phyloP scores from a whole-genome alignment of 1,140 invertebrate species.

The Drosophila santomea region DNA sequence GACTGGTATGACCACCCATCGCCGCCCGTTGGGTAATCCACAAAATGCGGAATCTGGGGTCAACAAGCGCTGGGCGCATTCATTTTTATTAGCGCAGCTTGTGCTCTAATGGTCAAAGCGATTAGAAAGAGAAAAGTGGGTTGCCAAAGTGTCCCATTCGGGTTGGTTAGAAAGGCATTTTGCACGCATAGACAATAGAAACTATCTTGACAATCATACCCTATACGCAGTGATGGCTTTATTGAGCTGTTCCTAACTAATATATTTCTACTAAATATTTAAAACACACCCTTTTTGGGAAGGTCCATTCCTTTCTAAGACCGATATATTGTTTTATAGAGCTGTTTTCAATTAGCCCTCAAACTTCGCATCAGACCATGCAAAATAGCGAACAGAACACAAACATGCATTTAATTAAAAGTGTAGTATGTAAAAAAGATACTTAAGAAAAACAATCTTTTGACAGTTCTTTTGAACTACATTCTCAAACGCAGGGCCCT shows the following conservation, averaged over 20 bases:
- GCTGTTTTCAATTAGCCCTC: slow-evolving; percentile 30
- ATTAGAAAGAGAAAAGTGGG: slow-evolving; percentile 31
- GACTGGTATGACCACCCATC: background rate
- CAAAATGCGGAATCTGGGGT: slow-evolving; percentile 27
- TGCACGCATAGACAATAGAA: slow-evolving; percentile 30
- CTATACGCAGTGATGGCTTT: background rate
- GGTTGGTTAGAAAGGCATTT: slow-evolving; percentile 8
- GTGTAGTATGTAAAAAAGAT: slow-evolving; percentile 29
- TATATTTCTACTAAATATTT: background rate
- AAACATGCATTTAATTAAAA: slow-evolving; percentile 61
- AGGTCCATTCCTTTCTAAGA: background rate
- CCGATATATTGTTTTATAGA: background rate
- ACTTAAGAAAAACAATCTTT: slow-evolving; percentile 21
- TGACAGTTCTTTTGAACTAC: slow-evolving; percentile 3
- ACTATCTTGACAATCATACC: background rate
- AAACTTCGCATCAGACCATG: slow-evolving; percentile 7
- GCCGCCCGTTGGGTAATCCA: slow-evolving; percentile 33
- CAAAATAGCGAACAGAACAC: background rate
- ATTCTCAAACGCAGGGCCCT: slow-evolving; percentile 2
- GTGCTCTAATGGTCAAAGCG: slow-evolving; percentile 51
- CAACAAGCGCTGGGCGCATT: slow-evolving; percentile 51
- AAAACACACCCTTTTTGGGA: background rate
- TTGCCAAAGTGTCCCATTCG: background rate
- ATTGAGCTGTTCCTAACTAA: background rate
- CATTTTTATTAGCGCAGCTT: slow-evolving; percentile 63